Base-by-base conservation (phyloP, 1,140 invertebrate genomes). In the Xylocopa sonorina region DNA sequence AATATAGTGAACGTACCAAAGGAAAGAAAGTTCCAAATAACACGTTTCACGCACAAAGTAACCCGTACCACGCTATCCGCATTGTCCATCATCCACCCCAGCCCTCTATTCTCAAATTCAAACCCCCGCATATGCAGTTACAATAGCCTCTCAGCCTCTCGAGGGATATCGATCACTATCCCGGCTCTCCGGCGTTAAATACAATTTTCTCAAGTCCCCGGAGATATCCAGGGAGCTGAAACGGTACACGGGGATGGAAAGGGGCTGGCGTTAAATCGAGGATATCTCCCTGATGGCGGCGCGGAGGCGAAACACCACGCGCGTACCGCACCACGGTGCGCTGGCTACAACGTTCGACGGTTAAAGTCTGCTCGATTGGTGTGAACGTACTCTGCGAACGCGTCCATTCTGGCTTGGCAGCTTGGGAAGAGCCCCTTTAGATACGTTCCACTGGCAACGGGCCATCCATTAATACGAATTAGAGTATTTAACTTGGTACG, bases 381-480 rank as follows among this genome's bases (percentile, higher is more conserved):
- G 75, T 78, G 75, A 78, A 78, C 75, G 66, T 55, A 57, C 75
- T 67, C 64, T 69, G 53, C 27, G 74, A 69, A 60, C 68, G 57
- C 69, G 58, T 73, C 55, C 69, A 63, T 72, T 73, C 77, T 69
- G 77, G 64, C 64, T n/a, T 48, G n/a, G 53, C 3, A 46, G 69
- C 69, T 69, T 76, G 84, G 78, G 72, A 86, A 82, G 80, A 77
- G 73, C 48, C 80, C 72, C 83, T 82, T 80, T 85, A 85, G 83
- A 82, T 82, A 60, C 76, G 76, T 74, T 83, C 85, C 84, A 85
- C 86, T 89, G 88, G 89, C 88, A 87, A 63, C 87, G 84, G 77
- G 90, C 88, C 88, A 89, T 89, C 88, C 89, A 89, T 91, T 90
- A 89, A 89, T 89, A 90, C 87, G 87, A 90, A 90, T 91, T 90